Evolutionary conservation across 1,140 invertebrate genomes (phyloP).

Genomic region (Ruditapes philippinarum): DNA sequence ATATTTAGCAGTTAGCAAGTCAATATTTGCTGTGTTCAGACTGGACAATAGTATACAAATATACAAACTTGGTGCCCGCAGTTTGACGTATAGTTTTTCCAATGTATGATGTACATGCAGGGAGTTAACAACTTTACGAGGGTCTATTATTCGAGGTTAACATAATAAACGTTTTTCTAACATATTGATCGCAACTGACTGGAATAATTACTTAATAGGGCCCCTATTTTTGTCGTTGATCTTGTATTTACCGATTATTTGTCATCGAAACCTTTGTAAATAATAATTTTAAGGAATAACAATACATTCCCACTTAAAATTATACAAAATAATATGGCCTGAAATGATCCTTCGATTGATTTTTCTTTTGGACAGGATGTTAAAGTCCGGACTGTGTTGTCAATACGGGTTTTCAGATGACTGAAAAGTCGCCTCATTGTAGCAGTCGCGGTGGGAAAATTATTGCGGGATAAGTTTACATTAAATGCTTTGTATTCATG

Average conservation of each 20-base stretch:
- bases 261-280: constrained; percentile 14
- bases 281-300: constrained; percentile 30
- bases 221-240: background rate
- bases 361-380: constrained; percentile 14
- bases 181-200: constrained; percentile 21
- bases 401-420: constrained; percentile 23
- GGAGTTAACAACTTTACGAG: constrained; percentile 18
- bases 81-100: background rate
- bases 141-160: constrained; percentile 36
- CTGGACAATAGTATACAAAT: constrained; percentile 39
- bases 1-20: constrained; percentile 36
- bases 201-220: constrained; percentile 42
- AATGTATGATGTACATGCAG: background rate
- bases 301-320: background rate
- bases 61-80: constrained; percentile 19
- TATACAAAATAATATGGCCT: background rate
- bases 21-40: constrained; percentile 35
- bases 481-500: constrained; percentile 39
- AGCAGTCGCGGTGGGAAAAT: constrained; percentile 23
- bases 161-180: constrained; percentile 36
- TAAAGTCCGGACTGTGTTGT: constrained; percentile 24
- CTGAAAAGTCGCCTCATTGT: constrained; percentile 1
- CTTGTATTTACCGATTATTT: background rate
- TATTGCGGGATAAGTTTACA: constrained; percentile 43
- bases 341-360: constrained; percentile 21